Percentiles rank a stretch among this genome's conserved stretches.
Conservation (phyloP, 2,113 vertebrate species). For the Syngnathus scovelli region DNA sequence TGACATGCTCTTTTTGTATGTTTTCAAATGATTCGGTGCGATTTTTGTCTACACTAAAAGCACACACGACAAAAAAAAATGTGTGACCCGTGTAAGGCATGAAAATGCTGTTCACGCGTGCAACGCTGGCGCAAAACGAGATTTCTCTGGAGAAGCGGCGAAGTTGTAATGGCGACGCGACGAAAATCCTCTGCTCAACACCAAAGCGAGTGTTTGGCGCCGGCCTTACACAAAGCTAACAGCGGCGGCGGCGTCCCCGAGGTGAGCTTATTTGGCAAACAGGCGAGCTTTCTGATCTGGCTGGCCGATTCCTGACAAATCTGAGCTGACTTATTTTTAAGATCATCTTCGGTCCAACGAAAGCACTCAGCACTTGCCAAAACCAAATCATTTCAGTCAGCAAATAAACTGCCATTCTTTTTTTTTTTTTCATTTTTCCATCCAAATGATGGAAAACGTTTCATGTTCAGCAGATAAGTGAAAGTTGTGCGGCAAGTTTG, state of each 20-base stretch:
- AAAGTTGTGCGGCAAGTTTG: not conserved
- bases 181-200: slow-evolving; percentile 13
- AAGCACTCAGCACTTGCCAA: no score
- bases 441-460: no score
- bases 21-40: not conserved
- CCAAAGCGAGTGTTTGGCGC: slow-evolving; percentile 26
- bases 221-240: slow-evolving; percentile 40
- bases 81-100: not conserved
- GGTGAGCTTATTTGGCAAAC: slow-evolving; percentile 5
- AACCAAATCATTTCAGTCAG: no score
- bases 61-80: no score
- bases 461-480: not conserved
- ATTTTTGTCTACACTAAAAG: no score
- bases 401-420: no score
- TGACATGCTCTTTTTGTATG: not conserved
- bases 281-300: not conserved
- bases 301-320: not conserved
- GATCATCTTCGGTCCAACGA: no score
- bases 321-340: no score
- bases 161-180: slow-evolving; percentile 12
- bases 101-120: not conserved
- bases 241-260: slow-evolving; percentile 1
- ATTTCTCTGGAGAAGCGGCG: slow-evolving; percentile 27
- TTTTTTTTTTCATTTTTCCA: no score
- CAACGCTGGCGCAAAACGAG: not conserved